phyloP scores from a whole-genome alignment of 2,797 vertebrate species.

The Rousettus madagascariensis region DNA sequence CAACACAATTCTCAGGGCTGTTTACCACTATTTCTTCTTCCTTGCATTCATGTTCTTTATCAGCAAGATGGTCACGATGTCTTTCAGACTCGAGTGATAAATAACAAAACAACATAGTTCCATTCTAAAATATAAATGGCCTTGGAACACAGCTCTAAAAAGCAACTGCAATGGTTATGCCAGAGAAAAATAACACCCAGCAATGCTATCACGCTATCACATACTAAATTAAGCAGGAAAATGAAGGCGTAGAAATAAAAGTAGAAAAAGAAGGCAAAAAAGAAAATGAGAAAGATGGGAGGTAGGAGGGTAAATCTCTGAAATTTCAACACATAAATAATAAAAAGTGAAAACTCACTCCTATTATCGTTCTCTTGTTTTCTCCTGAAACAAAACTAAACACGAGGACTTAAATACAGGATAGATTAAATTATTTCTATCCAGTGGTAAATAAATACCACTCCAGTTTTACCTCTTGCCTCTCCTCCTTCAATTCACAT shows the following conservation, averaged over 20 bases:
- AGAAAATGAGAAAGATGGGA: neutral
- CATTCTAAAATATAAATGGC: neutral
- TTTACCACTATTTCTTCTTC: neutral
- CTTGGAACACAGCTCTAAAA: neutral
- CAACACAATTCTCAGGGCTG: neutral
- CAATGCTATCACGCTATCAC: neutral
- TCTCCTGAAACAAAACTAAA: neutral
- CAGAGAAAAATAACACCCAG: conserved; percentile 15
- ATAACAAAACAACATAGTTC: neutral
- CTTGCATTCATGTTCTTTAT: conserved; percentile 69
- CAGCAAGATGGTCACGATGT: conserved; percentile 58
- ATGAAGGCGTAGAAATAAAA: neutral
- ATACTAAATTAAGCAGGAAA: neutral
- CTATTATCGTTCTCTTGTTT: neutral
- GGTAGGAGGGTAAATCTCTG: neutral
- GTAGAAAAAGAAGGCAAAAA: neutral
- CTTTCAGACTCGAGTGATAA: neutral
- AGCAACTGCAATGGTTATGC: neutral
- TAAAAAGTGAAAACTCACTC: neutral
- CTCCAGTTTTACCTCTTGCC: neutral
- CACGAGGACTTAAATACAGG: rapidly evolving
- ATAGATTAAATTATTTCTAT: neutral
- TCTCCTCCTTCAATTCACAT: neutral
- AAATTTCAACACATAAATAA: neutral
- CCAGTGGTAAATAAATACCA: neutral